A percentile compares a stretch with the other conserved stretches of the same genome.
phyloP scores from a whole-genome alignment of 2,888 invertebrate genomes.

The Autographa pulchrina region DNA sequence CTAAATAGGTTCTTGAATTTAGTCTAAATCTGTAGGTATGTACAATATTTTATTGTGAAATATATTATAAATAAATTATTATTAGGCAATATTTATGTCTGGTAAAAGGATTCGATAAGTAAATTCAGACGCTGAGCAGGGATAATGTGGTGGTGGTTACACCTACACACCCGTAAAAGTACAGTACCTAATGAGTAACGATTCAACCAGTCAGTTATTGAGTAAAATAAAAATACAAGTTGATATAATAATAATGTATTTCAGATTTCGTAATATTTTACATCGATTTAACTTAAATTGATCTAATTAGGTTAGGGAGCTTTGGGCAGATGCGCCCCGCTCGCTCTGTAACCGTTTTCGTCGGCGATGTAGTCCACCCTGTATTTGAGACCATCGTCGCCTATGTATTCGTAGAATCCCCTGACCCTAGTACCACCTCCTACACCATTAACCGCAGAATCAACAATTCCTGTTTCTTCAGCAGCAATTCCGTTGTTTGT shows the following conservation, averaged over 20 bases:
- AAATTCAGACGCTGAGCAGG: constrained; percentile 28
- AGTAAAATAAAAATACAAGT: constrained; percentile 44
- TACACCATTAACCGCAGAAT: constrained; percentile 78
- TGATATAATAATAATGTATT: constrained; percentile 40
- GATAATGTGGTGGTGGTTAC: constrained; percentile 38
- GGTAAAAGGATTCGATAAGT: constrained; percentile 23
- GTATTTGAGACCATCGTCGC: constrained; percentile 90
- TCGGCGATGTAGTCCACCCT: constrained; percentile 90
- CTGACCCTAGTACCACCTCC: constrained; percentile 90
- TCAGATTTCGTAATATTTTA: constrained; percentile 41
- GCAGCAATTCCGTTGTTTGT: constrained; percentile 91
- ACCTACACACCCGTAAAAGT: constrained; percentile 53
- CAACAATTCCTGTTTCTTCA: constrained; percentile 90
- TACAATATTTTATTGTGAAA: no score
- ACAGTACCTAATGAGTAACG: constrained; percentile 49
- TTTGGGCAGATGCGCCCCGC: constrained; percentile 87
- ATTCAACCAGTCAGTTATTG: constrained; percentile 38
- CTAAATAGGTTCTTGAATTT: no score
- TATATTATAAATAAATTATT: no score
- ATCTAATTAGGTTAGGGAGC: constrained; percentile 50
- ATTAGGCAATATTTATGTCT: neutral
- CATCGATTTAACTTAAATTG: constrained; percentile 37
- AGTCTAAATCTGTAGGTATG: no score
- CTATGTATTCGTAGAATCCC: constrained; percentile 92
- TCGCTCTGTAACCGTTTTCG: constrained; percentile 89